Conservation (phyloP, 2,888 invertebrate species). For the Heliconius charithonia region DNA sequence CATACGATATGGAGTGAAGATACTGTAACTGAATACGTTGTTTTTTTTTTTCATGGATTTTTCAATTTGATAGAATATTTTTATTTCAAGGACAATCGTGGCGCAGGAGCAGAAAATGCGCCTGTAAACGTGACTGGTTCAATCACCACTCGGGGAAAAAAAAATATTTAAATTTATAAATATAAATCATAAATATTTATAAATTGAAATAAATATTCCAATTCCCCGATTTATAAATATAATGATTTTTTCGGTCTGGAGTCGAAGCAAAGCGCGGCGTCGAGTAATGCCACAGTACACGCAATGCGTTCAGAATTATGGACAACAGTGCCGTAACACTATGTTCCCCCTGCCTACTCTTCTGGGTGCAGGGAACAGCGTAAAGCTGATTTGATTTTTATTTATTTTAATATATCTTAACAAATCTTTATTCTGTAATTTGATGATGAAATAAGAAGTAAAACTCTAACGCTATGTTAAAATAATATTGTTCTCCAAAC, state of each 20-base stretch:
- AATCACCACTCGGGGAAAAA: no score
- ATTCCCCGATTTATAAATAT: no score
- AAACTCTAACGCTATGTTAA: background rate
- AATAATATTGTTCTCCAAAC: background rate
- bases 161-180: no score
- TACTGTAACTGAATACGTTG: background rate
- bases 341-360: background rate
- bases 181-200: no score
- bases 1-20: conserved; percentile 9
- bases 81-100: no score
- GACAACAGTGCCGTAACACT: no score
- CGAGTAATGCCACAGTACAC: background rate
- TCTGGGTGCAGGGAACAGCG: background rate
- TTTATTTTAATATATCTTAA: background rate
- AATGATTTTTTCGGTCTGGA: background rate
- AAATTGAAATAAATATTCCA: no score
- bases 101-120: no score
- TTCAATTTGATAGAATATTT: background rate
- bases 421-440: background rate
- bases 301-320: background rate
- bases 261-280: background rate
- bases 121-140: no score
- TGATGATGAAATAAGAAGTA: background rate
- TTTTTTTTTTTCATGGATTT: background rate
- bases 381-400: background rate